Conservation (phyloP, 1,140 invertebrate species). For the Muscidifurax raptorellus region DNA sequence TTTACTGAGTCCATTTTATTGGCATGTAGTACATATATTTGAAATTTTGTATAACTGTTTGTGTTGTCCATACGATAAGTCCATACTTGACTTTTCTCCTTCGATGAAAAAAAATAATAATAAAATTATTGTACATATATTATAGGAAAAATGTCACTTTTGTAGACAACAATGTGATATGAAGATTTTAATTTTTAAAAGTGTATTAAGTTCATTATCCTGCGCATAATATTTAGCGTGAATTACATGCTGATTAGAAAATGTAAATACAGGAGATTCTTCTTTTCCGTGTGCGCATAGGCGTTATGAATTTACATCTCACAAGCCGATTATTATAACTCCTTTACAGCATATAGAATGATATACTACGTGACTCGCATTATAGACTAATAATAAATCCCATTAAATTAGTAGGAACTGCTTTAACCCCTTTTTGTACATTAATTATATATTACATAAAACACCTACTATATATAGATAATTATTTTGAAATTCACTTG, state of each 20-base stretch:
- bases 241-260: background rate
- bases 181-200: background rate
- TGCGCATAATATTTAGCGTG: background rate
- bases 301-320: background rate
- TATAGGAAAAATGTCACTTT: background rate
- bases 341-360: constrained; percentile 6
- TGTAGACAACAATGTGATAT: background rate
- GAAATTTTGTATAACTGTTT: background rate
- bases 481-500: background rate
- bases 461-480: constrained; percentile 13
- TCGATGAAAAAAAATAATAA: background rate
- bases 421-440: background rate
- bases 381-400: background rate
- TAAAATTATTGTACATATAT: background rate
- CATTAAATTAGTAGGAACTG: background rate
- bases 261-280: constrained; percentile 26
- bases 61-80: background rate
- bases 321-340: background rate
- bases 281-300: constrained; percentile 6
- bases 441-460: background rate
- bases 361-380: background rate
- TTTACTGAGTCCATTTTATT: background rate
- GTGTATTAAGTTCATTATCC: background rate
- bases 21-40: background rate
- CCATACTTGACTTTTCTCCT: background rate